Conservation (phyloP, 1,140 invertebrate genomes). For the Asbolus verrucosus region DNA sequence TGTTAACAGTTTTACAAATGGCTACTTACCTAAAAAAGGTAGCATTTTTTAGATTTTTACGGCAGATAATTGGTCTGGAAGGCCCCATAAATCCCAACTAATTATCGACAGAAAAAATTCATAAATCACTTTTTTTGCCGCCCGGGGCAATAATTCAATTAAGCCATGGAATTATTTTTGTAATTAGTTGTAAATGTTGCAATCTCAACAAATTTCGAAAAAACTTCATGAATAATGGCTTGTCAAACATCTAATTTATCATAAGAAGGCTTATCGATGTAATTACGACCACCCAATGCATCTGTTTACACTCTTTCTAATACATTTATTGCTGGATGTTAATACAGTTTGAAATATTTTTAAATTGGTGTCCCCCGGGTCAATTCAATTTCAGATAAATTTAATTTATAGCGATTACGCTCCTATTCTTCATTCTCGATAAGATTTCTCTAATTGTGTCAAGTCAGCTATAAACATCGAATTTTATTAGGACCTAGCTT, state of each 20-base stretch:
- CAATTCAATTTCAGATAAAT: conserved; percentile 36
- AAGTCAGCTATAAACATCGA: conserved; percentile 4
- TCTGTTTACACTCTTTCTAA: conserved; percentile 32
- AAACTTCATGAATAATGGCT: not conserved
- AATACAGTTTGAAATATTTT: conserved; percentile 30
- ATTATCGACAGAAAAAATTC: conserved; percentile 3
- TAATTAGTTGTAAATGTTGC: not conserved
- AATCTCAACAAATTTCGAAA: not conserved
- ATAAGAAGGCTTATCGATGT: not conserved
- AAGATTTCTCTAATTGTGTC: conserved; percentile 33
- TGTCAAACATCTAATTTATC: not conserved
- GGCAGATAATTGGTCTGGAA: conserved; percentile 7
- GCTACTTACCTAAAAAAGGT: conserved; percentile 25
- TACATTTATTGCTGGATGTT: conserved; percentile 18
- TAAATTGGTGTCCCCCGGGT: conserved; percentile 22
- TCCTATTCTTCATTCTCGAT: conserved; percentile 22
- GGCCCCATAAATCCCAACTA: conserved; percentile 10
- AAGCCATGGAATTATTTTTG: not conserved
- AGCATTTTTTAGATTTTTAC: conserved; percentile 24
- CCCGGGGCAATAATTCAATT: too few relatives aligned
- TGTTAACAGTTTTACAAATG: conserved; percentile 37
- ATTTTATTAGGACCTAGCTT: conserved; percentile 8
- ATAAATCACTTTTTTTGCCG: conserved; percentile 31
- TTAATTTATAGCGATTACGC: conserved; percentile 27
- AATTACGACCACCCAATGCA: conserved; percentile 33